Evolutionary conservation across 2,797 vertebrate genomes (phyloP).

Genomic region (Oryzias dopingdopingensis): DNA sequence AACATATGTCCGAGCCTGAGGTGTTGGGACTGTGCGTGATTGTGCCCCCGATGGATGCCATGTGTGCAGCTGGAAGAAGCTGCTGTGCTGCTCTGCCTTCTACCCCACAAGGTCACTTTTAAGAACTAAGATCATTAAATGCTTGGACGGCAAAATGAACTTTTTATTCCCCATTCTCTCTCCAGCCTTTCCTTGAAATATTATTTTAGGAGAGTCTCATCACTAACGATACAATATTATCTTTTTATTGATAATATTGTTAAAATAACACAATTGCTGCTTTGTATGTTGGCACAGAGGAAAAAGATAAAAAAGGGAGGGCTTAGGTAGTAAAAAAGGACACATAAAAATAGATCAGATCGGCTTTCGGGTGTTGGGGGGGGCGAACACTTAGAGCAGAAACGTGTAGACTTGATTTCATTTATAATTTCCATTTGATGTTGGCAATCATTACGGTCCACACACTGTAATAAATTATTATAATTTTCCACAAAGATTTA

Average conservation of each 20-base stretch:
- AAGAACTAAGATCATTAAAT: constrained; percentile 88
- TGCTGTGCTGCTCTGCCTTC: constrained; percentile 83
- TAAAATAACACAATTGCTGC: no score
- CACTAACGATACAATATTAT: no score
- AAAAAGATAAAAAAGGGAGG: not conserved
- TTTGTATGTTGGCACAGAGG: constrained; percentile 11
- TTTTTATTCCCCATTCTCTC: constrained; percentile 75
- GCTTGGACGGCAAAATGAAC: constrained; percentile 86
- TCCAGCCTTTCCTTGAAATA: constrained; percentile 61
- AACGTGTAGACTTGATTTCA: constrained; percentile 88
- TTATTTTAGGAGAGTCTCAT: constrained; percentile 30
- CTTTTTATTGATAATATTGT: no score
- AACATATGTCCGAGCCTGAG: constrained; percentile 99
- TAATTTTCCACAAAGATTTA: constrained; percentile 98
- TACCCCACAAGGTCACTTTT: constrained; percentile 98
- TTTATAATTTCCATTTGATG: constrained; percentile 97
- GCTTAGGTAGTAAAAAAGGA: not conserved
- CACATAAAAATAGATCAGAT: constrained; percentile 17
- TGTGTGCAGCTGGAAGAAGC: constrained; percentile 98
- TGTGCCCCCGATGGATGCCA: constrained; percentile 97
- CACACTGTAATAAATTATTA: constrained; percentile 99
- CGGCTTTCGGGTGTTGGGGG: constrained; percentile 74
- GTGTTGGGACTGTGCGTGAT: constrained; percentile 97
- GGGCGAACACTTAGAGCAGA: constrained; percentile 81
- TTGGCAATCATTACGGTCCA: constrained; percentile 96